Percentiles rank a stretch among this genome's conserved stretches.
These are phyloP conservation scores for Drosophila virilis DNA, from an alignment of 1,140 invertebrate genomes.

Conservation along the genomic window DNA sequence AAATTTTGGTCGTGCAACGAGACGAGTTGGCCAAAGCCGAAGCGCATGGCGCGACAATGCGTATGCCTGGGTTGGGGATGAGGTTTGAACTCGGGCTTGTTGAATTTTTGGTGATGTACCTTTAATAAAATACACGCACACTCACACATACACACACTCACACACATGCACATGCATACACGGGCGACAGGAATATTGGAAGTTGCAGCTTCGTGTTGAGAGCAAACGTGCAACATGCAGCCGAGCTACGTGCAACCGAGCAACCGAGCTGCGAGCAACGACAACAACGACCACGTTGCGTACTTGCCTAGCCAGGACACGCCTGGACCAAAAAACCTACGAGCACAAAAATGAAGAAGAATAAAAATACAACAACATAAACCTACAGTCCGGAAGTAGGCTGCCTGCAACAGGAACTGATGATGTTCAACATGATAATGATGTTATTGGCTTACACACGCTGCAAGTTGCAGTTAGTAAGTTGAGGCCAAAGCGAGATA, in stretches of 20 bases:
- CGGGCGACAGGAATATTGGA: conserved; percentile 54
- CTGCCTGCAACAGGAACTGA: not conserved
- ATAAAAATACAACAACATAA: not conserved
- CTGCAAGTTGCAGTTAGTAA: conserved; percentile 4
- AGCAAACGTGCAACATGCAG: conserved; percentile 8
- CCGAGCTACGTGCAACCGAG: conserved; percentile 3
- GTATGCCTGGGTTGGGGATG: not conserved
- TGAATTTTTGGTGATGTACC: conserved; percentile 55
- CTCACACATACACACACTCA: conserved; percentile 20
- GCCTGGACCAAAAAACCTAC: not conserved
- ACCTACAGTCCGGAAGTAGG: not conserved
- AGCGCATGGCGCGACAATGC: conserved; percentile 17
- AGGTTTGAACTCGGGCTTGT: conserved; percentile 19
- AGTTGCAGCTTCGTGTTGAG: conserved; percentile 36
- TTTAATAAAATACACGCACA: conserved; percentile 57
- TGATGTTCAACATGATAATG: conserved; percentile 7
- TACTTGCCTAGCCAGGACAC: not conserved
- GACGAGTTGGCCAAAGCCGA: conserved; percentile 13
- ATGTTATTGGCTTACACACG: conserved; percentile 7
- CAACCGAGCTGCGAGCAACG: not conserved
- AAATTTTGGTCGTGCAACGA: conserved; percentile 49
- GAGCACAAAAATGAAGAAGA: not conserved
- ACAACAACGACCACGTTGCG: not conserved
- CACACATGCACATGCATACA: not conserved
- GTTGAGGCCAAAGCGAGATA: conserved; percentile 3